phyloP scores from a whole-genome alignment of 2,113 vertebrate species.

The Sinocyclocheilus anshuiensis region DNA sequence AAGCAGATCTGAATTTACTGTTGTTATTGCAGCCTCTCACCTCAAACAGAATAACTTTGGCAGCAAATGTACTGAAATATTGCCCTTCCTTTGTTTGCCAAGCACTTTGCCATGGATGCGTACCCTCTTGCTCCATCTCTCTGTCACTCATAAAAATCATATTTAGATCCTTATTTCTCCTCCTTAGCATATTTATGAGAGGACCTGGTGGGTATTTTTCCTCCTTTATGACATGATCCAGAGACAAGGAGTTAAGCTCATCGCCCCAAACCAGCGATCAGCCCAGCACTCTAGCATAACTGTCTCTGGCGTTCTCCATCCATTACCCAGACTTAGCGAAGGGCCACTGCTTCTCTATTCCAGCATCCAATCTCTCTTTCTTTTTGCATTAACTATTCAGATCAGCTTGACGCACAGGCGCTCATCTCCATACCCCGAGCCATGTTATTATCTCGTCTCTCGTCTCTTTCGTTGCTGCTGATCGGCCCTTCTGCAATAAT shows the following conservation, averaged over 20 bases:
- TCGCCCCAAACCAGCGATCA: slow-evolving; percentile 90
- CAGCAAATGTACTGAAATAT: slow-evolving; percentile 70
- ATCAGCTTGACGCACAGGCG: too few species aligned
- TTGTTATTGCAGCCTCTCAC: too few species aligned
- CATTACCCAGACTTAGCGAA: slow-evolving; percentile 89
- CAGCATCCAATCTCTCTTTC: too few species aligned
- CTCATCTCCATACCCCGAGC: too few species aligned
- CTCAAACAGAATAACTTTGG: not conserved
- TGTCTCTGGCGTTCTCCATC: slow-evolving; percentile 88
- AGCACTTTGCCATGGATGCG: slow-evolving; percentile 70
- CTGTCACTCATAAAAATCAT: slow-evolving; percentile 89
- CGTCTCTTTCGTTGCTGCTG: too few species aligned
- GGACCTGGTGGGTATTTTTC: slow-evolving; percentile 81
- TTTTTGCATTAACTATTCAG: too few species aligned
- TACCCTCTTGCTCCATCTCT: slow-evolving; percentile 76
- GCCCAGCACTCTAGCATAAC: slow-evolving; percentile 83
- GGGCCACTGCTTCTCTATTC: too few species aligned
- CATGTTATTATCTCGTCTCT: too few species aligned
- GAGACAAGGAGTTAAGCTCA: slow-evolving; percentile 82
- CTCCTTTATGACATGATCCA: slow-evolving; percentile 86
- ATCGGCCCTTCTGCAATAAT: too few species aligned
- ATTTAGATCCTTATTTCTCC: slow-evolving; percentile 90
- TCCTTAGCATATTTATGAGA: slow-evolving; percentile 90
- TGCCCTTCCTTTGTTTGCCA: slow-evolving; percentile 61
- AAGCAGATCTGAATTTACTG: too few species aligned